Conservation (phyloP, 2,888 invertebrate species). For the Philereme vetulata region DNA sequence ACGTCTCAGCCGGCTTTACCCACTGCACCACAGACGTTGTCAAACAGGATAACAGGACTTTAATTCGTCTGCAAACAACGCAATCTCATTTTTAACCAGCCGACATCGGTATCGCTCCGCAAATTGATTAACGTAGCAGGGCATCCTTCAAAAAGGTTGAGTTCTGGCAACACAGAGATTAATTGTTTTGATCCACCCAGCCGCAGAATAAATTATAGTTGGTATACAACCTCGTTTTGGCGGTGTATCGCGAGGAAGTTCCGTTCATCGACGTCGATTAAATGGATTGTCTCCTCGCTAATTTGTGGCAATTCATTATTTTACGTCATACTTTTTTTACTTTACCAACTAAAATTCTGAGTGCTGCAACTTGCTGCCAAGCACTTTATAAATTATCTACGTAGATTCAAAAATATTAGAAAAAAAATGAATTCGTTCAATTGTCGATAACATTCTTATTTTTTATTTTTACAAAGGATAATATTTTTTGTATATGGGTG, state of each 20-base stretch:
- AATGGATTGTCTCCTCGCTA: conserved; percentile 37
- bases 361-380: too few relatives aligned
- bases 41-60: conserved; percentile 16
- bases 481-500: too few relatives aligned
- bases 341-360: too few relatives aligned
- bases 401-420: too few relatives aligned
- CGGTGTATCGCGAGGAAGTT: conserved; percentile 23
- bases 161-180: conserved; percentile 70
- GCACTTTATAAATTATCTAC: too few relatives aligned
- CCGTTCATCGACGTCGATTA: conserved; percentile 46
- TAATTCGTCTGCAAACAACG: conserved; percentile 46
- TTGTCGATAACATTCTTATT: too few relatives aligned
- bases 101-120: conserved; percentile 53
- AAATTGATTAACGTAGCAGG: conserved; percentile 74
- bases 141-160: conserved; percentile 59
- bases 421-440: too few relatives aligned
- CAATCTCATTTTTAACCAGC: conserved; percentile 49
- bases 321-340: too few relatives aligned
- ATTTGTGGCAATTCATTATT: not conserved
- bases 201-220: conserved; percentile 30
- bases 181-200: conserved; percentile 73
- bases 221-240: conserved; percentile 34
- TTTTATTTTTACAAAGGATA: too few relatives aligned
- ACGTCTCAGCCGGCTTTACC: too few relatives aligned
- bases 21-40: not conserved